A percentile compares a stretch with the other conserved stretches of the same genome.
Evolutionary conservation across 2,113 vertebrate genomes (phyloP).

Genomic region (Gorsachius goisagi): DNA sequence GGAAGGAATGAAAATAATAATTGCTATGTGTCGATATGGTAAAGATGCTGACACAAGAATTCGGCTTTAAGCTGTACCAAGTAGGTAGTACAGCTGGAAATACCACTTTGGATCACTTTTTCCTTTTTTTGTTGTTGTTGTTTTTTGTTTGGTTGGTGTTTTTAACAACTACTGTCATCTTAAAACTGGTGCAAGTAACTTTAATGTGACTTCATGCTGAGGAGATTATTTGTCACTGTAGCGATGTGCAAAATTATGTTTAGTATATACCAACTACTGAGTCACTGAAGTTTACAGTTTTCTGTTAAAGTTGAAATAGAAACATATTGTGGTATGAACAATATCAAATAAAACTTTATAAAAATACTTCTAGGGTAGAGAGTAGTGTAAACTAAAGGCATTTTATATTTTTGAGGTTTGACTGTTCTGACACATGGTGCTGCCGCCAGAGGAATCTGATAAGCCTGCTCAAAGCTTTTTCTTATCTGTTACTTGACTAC

Average conservation of each 20-base stretch:
- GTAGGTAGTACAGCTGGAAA: background rate
- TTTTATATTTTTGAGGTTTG: background rate
- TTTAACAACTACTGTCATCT: background rate
- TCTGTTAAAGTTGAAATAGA: background rate
- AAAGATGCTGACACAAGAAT: background rate
- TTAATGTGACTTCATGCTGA: background rate
- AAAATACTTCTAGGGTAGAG: background rate
- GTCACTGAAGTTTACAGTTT: background rate
- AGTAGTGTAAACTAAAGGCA: background rate
- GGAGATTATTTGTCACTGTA: background rate
- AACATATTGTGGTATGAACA: background rate
- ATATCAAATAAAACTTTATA: background rate
- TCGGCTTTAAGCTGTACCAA: background rate
- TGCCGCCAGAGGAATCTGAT: background rate
- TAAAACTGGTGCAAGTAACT: background rate
- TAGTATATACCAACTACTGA: background rate
- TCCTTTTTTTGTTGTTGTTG: fast-evolving
- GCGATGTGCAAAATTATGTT: background rate
- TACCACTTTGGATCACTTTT: background rate
- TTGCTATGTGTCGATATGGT: fast-evolving
- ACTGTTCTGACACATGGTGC: background rate
- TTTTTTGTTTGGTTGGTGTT: background rate
- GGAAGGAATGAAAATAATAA: background rate
- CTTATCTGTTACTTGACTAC: background rate
- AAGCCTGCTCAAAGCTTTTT: background rate